Evolutionary conservation across 2,888 invertebrate genomes (phyloP).

Genomic region (Stratiomys singularior): DNA sequence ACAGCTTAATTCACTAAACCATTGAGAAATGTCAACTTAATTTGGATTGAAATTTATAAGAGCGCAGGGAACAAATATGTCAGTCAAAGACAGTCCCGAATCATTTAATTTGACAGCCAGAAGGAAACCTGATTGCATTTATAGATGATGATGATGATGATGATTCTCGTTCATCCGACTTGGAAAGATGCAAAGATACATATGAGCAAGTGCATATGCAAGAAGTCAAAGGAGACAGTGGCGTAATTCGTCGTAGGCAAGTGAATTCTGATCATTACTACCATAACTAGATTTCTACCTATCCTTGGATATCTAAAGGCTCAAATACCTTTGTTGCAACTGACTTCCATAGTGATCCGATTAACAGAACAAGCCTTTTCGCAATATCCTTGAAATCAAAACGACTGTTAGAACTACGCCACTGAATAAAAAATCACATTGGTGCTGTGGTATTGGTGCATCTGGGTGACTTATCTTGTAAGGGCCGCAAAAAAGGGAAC

Average conservation of each 20-base stretch:
- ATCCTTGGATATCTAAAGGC: too few relatives aligned
- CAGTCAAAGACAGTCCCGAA: conserved; percentile 55
- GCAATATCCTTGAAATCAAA: too few relatives aligned
- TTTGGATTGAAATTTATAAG: conserved; percentile 57
- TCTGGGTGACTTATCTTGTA: conserved; percentile 40
- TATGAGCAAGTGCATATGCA: conserved; percentile 19
- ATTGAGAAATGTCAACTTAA: conserved; percentile 56
- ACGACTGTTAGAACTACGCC: too few relatives aligned
- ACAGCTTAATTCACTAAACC: conserved; percentile 57
- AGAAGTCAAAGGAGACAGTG: neutral
- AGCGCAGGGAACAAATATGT: conserved; percentile 56
- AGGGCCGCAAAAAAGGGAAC: conserved; percentile 29
- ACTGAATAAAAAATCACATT: neutral
- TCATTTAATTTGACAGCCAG: conserved; percentile 57
- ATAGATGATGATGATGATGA: conserved; percentile 20
- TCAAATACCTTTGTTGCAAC: too few relatives aligned
- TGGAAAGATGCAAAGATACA: conserved; percentile 30
- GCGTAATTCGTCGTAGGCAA: neutral
- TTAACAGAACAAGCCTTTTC: too few relatives aligned
- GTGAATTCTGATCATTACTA: too few relatives aligned
- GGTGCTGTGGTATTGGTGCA: conserved; percentile 34
- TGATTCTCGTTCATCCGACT: neutral
- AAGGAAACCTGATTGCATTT: conserved; percentile 42
- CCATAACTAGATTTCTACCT: too few relatives aligned
- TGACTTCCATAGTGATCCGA: too few relatives aligned